These are phyloP conservation scores for Menidia beryllina DNA, from an alignment of 2,113 vertebrate genomes.

Conservation along the genomic window DNA sequence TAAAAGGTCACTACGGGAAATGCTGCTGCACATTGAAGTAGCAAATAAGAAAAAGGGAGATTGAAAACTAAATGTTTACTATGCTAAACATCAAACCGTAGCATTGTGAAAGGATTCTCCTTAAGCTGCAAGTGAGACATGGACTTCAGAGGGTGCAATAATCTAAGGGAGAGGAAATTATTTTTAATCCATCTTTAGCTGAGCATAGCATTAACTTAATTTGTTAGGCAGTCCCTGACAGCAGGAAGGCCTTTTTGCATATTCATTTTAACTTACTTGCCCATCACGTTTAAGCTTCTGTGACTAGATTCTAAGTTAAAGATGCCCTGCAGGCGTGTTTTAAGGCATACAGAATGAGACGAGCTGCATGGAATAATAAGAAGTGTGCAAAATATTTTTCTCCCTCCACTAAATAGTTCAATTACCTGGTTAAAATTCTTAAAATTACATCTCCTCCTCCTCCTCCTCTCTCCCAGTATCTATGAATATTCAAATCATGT, in stretches of 20 bases:
- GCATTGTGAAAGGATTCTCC: constrained; percentile 12
- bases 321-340: constrained; percentile 33
- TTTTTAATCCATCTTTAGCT: constrained; percentile 32
- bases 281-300: constrained; percentile 25
- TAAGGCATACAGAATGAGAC: constrained; percentile 15
- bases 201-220: constrained; percentile 28
- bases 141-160: neutral
- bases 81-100: constrained; percentile 35
- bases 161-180: constrained; percentile 13
- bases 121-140: constrained; percentile 2
- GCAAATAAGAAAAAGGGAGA: constrained; percentile 6
- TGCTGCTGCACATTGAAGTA: constrained; percentile 29
- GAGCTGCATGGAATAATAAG: constrained; percentile 16
- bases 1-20: constrained; percentile 44
- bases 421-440: constrained; percentile 15
- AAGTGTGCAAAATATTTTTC: constrained; percentile 1
- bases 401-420: constrained; percentile 9
- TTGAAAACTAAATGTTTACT: constrained; percentile 25
- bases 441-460: constrained; percentile 26
- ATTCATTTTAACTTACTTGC: constrained; percentile 31
- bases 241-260: constrained; percentile 17
- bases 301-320: constrained; percentile 30
- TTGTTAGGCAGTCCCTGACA: constrained; percentile 18
- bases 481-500: constrained; percentile 28
- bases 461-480: constrained; percentile 10